A percentile compares a stretch with the other conserved stretches of the same genome.
phyloP scores from a whole-genome alignment of 1,140 invertebrate species.

The Bombyx mandarina region DNA sequence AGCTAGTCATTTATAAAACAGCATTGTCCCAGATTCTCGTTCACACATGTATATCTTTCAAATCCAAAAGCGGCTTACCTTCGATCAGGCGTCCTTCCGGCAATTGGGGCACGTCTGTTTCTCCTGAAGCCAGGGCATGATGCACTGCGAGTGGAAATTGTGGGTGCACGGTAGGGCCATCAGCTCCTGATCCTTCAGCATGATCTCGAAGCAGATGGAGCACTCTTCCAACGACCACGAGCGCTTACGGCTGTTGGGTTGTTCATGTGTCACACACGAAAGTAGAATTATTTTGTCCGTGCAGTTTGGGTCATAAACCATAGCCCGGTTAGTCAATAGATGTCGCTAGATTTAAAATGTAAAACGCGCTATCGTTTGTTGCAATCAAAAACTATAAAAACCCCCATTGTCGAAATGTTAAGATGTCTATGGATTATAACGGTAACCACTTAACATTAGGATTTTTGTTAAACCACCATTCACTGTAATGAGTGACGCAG shows the following conservation, averaged over 20 bases:
- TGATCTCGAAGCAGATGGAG: conserved; percentile 55
- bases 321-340: neutral
- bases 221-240: conserved; percentile 49
- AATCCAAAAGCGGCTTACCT: neutral
- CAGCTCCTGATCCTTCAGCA: conserved; percentile 40
- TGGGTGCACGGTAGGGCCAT: conserved; percentile 46
- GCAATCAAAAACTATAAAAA: neutral
- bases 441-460: too few species aligned
- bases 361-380: neutral
- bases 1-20: too few species aligned
- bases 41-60: neutral
- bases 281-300: neutral
- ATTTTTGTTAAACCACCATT: too few species aligned
- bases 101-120: conserved; percentile 58
- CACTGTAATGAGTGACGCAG: too few species aligned
- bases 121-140: conserved; percentile 54
- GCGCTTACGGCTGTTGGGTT: conserved; percentile 37
- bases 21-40: too few species aligned
- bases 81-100: conserved; percentile 33
- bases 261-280: neutral
- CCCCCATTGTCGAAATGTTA: neutral
- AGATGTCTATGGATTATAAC: too few species aligned
- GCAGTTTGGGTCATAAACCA: too few species aligned
- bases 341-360: neutral
- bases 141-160: conserved; percentile 49